phyloP scores from a whole-genome alignment of 2,888 invertebrate species.

The Boloria selene region DNA sequence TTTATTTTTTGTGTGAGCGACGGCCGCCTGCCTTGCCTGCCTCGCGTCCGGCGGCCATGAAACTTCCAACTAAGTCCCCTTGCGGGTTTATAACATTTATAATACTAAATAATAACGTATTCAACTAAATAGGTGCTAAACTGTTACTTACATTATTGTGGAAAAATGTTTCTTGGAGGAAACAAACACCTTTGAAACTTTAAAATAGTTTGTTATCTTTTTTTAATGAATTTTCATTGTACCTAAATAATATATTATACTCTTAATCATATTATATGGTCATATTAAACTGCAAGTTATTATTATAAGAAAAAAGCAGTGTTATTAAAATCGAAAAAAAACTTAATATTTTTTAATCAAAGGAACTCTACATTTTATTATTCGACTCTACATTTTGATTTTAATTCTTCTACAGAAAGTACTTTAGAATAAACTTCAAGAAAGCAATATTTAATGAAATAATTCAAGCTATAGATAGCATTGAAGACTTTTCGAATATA shows the following conservation, averaged over 20 bases:
- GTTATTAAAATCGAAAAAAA: slow-evolving; percentile 7
- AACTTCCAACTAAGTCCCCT: slow-evolving; percentile 61
- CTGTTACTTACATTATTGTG: slow-evolving; percentile 1
- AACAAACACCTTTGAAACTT: too few relatives aligned
- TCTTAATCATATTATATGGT: background rate
- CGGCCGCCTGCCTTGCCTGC: slow-evolving; percentile 71
- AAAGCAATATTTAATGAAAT: too few relatives aligned
- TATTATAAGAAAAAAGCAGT: slow-evolving; percentile 20
- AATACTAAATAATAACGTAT: slow-evolving; percentile 32
- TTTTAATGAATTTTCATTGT: background rate
- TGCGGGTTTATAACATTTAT: slow-evolving; percentile 45
- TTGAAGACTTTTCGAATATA: too few relatives aligned
- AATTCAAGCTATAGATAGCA: too few relatives aligned
- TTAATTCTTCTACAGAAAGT: too few relatives aligned
- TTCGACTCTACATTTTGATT: too few relatives aligned
- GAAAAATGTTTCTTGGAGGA: too few relatives aligned
- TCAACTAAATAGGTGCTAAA: slow-evolving; percentile 29
- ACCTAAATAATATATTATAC: background rate
- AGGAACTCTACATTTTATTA: too few relatives aligned
- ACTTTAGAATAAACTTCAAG: too few relatives aligned
- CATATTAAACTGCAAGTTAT: slow-evolving; percentile 22
- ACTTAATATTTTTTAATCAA: too few relatives aligned
- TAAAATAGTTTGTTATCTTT: background rate
- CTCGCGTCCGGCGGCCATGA: slow-evolving; percentile 74
- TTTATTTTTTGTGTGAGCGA: slow-evolving; percentile 71